A percentile compares a stretch with the other conserved stretches of the same genome.
phyloP scores from a whole-genome alignment of 1,140 invertebrate species.

The roundworm (Caenorhabditis elegans) region WBcel235 BX284605.5:13951001-13951500 shows the following conservation, averaged over 20 bases:
- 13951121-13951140: background rate
- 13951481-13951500: background rate
- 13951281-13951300: background rate
- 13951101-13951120: background rate
- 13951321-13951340: background rate
- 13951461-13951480: background rate
- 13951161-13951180: background rate
- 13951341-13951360: background rate
- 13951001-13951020: background rate
- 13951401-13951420: background rate
- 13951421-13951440: no score
- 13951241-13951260: background rate
- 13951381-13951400: background rate
- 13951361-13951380: background rate
- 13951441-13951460: background rate
- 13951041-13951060: no score
- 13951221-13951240: background rate
- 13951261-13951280: no score
- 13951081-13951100: background rate
- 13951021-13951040: background rate
- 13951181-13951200: background rate
- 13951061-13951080: background rate
- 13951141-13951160: background rate
- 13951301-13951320: background rate
- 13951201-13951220: background rate